A percentile compares a stretch with the other conserved stretches of the same genome.
These are phyloP conservation scores for Uloborus plumipes DNA, from an alignment of 2,888 invertebrate genomes.

Conservation along the genomic window DNA sequence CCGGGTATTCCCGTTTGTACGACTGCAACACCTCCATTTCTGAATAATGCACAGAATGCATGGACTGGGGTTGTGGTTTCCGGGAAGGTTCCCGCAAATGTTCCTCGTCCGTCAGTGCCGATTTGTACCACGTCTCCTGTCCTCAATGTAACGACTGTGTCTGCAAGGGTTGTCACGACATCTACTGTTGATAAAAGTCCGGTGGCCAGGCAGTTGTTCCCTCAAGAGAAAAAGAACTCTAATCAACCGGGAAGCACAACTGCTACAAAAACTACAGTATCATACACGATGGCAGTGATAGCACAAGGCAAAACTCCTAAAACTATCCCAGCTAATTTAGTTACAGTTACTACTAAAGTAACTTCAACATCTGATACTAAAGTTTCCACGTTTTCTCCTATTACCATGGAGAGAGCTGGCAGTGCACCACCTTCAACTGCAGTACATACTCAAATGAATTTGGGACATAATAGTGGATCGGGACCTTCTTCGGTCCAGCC, in stretches of 20 bases:
- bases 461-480: slow-evolving; percentile 42
- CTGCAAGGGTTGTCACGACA: slow-evolving; percentile 32
- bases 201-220: slow-evolving; percentile 70
- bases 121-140: slow-evolving; percentile 40
- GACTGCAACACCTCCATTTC: slow-evolving; percentile 52
- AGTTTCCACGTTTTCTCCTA: slow-evolving; percentile 53
- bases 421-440: slow-evolving; percentile 56
- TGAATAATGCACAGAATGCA: slow-evolving; percentile 57
- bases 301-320: slow-evolving; percentile 65
- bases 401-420: slow-evolving; percentile 50
- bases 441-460: slow-evolving; percentile 39
- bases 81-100: slow-evolving; percentile 63
- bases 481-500: slow-evolving; percentile 58
- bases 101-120: slow-evolving; percentile 61
- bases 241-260: slow-evolving; percentile 70
- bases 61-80: slow-evolving; percentile 60
- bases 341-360: slow-evolving; percentile 53
- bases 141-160: slow-evolving; percentile 30
- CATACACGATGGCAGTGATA: slow-evolving; percentile 68
- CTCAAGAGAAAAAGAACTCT: slow-evolving; percentile 67
- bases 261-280: slow-evolving; percentile 75
- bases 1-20: slow-evolving; percentile 59
- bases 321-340: slow-evolving; percentile 64
- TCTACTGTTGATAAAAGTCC: slow-evolving; percentile 65
- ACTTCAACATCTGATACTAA: slow-evolving; percentile 49